phyloP scores from a whole-genome alignment of 2,113 vertebrate species.

The Eulacestoma nigropectus region DNA sequence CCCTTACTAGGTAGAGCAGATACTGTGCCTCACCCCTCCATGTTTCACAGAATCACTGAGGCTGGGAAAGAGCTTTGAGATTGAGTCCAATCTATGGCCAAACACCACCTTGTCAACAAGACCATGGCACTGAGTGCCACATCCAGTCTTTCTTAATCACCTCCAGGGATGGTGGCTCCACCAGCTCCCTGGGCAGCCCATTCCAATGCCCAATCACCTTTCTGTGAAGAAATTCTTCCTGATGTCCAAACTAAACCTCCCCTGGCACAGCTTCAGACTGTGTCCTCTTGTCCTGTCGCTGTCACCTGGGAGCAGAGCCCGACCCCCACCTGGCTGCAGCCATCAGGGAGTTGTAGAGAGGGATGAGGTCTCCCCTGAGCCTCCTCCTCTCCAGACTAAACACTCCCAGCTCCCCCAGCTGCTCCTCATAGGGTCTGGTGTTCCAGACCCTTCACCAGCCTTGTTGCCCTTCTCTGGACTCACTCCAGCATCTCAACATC shows the following conservation, averaged over 20 bases:
- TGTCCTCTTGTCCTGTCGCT: background rate
- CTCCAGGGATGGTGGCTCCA: background rate
- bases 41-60: background rate
- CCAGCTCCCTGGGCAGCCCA: background rate
- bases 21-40: rapidly evolving
- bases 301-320: background rate
- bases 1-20: background rate
- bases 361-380: background rate
- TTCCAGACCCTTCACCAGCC: background rate
- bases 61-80: background rate
- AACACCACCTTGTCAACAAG: background rate
- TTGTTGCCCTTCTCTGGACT: background rate
- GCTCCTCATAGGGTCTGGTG: background rate
- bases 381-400: background rate
- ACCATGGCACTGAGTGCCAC: background rate
- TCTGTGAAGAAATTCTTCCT: background rate
- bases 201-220: background rate
- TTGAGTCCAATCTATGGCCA: rapidly evolving
- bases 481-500: rapidly evolving
- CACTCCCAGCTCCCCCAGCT: background rate
- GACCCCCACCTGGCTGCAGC: background rate
- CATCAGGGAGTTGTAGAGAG: background rate
- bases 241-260: background rate
- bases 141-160: background rate
- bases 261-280: background rate